Conservation (phyloP, 1,140 invertebrate species). For the Archegozetes longisetosus region DNA sequence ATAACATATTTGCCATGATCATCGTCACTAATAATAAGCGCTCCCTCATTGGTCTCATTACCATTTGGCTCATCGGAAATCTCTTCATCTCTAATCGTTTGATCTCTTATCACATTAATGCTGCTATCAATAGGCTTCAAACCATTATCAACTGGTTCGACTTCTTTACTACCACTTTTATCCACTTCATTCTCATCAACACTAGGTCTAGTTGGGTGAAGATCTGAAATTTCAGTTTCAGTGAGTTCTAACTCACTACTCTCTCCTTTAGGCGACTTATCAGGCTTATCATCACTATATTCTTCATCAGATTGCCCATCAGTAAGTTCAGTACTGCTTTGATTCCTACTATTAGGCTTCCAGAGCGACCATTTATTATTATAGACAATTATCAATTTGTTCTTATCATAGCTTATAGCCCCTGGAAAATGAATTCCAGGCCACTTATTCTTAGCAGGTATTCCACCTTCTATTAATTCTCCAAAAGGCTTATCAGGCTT, state of each 20-base stretch:
- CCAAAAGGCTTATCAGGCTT: not conserved
- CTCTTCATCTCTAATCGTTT: not conserved
- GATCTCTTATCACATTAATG: not conserved
- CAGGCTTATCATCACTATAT: not conserved
- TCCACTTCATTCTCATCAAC: not conserved
- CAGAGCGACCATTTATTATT: not conserved
- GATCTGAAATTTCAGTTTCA: not conserved
- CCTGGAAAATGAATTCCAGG: not conserved
- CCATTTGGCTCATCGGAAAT: not conserved
- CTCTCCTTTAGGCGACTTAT: not conserved
- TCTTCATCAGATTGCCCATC: not conserved
- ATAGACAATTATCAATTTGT: not conserved
- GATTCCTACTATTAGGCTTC: not conserved
- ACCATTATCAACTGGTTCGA: not conserved
- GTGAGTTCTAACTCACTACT: not conserved
- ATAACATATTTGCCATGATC: not conserved
- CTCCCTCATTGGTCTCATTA: not conserved
- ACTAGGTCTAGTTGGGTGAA: not conserved
- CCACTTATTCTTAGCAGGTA: not conserved
- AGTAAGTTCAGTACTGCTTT: not conserved
- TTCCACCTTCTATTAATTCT: not conserved
- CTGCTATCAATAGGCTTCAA: not conserved
- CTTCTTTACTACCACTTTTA: not conserved
- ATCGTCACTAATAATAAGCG: not conserved
- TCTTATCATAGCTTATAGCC: not conserved